phyloP scores from a whole-genome alignment of 2,888 invertebrate species.

The Eupeodes latifasciatus region DNA sequence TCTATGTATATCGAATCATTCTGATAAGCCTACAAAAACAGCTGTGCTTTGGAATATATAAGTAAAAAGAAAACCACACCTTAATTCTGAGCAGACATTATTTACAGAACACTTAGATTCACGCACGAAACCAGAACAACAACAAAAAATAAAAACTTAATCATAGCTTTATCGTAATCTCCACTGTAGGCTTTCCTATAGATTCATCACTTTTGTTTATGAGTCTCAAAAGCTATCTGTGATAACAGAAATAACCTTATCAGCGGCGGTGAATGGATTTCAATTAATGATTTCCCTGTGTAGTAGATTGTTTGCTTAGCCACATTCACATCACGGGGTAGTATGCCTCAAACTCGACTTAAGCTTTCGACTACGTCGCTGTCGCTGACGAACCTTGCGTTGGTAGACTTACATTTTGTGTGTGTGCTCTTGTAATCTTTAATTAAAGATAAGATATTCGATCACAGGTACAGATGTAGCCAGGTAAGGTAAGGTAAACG shows the following conservation, averaged over 20 bases:
- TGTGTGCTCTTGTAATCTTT: conserved; percentile 79
- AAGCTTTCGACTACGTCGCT: conserved; percentile 70
- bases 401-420: conserved; percentile 21
- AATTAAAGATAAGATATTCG: conserved; percentile 83
- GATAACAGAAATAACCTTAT: conserved; percentile 70
- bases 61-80: conserved; percentile 2
- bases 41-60: neutral
- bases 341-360: conserved; percentile 74
- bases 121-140: neutral
- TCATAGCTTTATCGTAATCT: conserved; percentile 73
- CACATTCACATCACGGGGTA: conserved; percentile 42
- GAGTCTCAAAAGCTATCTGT: conserved; percentile 67
- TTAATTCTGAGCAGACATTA: conserved; percentile 17
- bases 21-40: conserved; percentile 7
- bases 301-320: conserved; percentile 60
- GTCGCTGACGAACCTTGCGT: neutral
- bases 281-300: conserved; percentile 34
- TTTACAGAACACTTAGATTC: conserved; percentile 22
- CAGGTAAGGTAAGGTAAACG: conserved; percentile 73
- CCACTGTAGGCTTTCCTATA: conserved; percentile 47
- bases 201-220: conserved; percentile 66
- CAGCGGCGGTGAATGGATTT: conserved; percentile 45
- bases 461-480: conserved; percentile 63
- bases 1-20: conserved; percentile 8
- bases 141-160: conserved; percentile 48